Evolutionary conservation across 2,113 vertebrate species (phyloP).

Genomic region (Galbula dea): DNA sequence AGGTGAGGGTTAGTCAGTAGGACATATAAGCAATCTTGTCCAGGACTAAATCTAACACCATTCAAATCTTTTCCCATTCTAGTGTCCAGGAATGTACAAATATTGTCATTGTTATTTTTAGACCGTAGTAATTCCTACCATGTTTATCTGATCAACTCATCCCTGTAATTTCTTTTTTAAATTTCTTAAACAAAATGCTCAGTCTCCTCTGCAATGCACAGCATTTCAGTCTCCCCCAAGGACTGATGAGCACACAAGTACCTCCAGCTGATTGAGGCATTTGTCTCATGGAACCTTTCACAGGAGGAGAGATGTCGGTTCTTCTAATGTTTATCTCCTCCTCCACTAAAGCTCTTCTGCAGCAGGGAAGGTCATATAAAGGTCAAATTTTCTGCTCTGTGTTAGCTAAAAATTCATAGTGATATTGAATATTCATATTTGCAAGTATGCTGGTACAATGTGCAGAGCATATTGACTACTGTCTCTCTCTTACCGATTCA

Average conservation of each 20-base stretch:
- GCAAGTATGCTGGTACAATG: background rate
- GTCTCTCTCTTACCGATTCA: background rate
- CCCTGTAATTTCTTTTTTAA: background rate
- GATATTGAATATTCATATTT: background rate
- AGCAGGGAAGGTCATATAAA: background rate
- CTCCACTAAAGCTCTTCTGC: background rate
- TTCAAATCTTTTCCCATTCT: background rate
- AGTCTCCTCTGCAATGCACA: background rate
- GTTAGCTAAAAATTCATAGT: background rate
- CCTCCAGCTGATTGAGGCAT: background rate
- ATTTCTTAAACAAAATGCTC: background rate
- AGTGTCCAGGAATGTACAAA: background rate
- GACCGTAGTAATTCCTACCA: background rate
- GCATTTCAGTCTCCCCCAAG: rapidly evolving
- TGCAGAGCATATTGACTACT: background rate
- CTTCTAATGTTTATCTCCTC: background rate
- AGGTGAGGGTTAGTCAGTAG: background rate
- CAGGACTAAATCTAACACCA: background rate
- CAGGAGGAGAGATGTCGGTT: background rate
- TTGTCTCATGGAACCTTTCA: background rate
- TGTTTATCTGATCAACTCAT: background rate
- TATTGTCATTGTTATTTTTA: background rate
- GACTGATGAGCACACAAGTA: background rate
- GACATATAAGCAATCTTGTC: background rate
- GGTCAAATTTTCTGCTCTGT: background rate